phyloP scores from a whole-genome alignment of 2,797 vertebrate species.

The Petrocephalus sullivani region DNA sequence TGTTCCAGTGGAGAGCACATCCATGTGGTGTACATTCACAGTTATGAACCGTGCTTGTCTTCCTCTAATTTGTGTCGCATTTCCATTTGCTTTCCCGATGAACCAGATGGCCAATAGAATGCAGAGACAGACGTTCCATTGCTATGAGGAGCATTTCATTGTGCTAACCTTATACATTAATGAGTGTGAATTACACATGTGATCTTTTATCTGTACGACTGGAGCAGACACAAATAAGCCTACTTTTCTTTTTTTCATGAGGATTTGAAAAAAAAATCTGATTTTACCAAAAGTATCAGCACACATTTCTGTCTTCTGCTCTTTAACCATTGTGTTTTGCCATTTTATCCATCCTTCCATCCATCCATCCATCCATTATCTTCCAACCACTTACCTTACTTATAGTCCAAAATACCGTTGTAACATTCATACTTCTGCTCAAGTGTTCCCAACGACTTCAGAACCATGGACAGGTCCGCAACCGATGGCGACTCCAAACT shows the following conservation, averaged over 20 bases:
- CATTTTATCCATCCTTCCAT: not conserved
- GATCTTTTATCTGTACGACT: not conserved
- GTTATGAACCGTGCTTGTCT: not conserved
- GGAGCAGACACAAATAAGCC: not conserved
- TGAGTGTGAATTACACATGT: not conserved
- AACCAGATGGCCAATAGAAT: constrained; percentile 14
- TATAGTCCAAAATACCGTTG: not conserved
- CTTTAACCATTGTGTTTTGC: not conserved
- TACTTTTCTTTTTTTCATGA: not conserved
- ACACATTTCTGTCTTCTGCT: not conserved
- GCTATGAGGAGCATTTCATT: constrained; percentile 12
- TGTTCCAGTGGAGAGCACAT: not conserved
- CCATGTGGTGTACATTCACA: not conserved
- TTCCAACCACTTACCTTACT: not conserved
- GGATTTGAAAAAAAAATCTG: not conserved
- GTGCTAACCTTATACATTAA: not conserved
- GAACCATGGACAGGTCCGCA: constrained; percentile 29
- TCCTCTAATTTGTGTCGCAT: not conserved
- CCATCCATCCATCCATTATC: not conserved
- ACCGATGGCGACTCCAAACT: not conserved
- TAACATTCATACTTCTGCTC: not conserved
- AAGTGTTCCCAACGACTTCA: constrained; percentile 12
- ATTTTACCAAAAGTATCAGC: not conserved
- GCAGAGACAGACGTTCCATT: constrained; percentile 21
- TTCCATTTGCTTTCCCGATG: not conserved